Conservation (phyloP, 2,888 invertebrate genomes). For the Cerceris rybyensis region DNA sequence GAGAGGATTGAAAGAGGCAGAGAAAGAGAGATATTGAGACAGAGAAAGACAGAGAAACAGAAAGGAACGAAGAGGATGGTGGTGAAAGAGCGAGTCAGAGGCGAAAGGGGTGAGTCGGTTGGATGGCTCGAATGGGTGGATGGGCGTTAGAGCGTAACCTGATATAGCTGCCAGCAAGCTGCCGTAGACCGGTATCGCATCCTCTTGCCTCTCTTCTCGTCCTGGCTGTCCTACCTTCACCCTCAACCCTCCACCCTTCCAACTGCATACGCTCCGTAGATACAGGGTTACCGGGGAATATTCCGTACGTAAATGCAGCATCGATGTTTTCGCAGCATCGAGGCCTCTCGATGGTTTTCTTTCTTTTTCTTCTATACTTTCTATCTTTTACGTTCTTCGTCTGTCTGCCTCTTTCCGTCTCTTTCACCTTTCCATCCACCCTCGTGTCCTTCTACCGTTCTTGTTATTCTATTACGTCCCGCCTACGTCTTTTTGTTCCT, state of each 20-base stretch:
- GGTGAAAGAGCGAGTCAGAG: slow-evolving; percentile 32
- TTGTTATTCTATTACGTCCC: slow-evolving; percentile 18
- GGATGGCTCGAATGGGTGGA: slow-evolving; percentile 54
- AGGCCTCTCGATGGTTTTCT: slow-evolving; percentile 41
- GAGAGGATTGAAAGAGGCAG: slow-evolving; percentile 3
- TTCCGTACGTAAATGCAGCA: slow-evolving; percentile 68
- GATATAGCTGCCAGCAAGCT: slow-evolving; percentile 72
- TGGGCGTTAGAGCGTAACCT: slow-evolving; percentile 72
- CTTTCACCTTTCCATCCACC: slow-evolving; percentile 8
- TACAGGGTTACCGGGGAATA: slow-evolving; percentile 65
- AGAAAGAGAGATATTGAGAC: not conserved
- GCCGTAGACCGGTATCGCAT: slow-evolving; percentile 64
- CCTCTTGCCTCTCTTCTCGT: slow-evolving; percentile 24
- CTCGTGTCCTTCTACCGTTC: slow-evolving; percentile 30
- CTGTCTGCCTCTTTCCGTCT: slow-evolving; percentile 9
- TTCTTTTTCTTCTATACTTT: not conserved
- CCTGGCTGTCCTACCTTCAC: slow-evolving; percentile 40
- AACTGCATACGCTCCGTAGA: slow-evolving; percentile 58
- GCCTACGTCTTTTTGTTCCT: slow-evolving; percentile 44
- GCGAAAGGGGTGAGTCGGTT: slow-evolving; percentile 26
- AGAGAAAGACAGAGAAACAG: slow-evolving; percentile 1
- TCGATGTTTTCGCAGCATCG: slow-evolving; percentile 66
- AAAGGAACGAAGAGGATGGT: slow-evolving; percentile 15
- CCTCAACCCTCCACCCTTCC: slow-evolving; percentile 20
- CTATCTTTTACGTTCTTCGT: slow-evolving; percentile 2